A percentile compares a stretch with the other conserved stretches of the same genome.
Evolutionary conservation across 2,797 vertebrate species (phyloP).

Genomic region (Chloroceryle inda): DNA sequence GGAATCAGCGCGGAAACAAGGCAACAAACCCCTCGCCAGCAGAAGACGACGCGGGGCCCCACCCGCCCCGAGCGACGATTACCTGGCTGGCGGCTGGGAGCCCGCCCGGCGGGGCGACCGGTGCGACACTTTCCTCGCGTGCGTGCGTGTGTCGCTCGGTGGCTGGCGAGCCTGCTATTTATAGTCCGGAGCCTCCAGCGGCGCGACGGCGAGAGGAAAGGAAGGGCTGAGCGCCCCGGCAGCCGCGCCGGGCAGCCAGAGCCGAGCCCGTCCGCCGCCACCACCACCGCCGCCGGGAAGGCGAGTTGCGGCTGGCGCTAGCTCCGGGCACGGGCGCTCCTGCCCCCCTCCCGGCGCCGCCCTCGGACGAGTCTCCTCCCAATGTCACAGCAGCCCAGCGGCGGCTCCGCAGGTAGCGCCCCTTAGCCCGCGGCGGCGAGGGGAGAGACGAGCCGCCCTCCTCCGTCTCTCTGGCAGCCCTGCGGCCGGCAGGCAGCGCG

Average conservation of each 20-base stretch:
- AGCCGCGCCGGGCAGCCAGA: neutral
- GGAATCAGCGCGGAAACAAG: neutral
- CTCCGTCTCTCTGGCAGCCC: neutral
- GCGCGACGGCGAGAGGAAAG: neutral
- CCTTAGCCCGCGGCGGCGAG: neutral
- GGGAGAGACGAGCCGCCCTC: neutral
- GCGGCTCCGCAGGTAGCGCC: neutral
- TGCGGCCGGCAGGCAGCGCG: neutral
- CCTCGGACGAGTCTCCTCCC: neutral
- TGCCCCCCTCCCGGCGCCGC: neutral
- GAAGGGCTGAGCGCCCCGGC: neutral
- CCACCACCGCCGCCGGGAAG: neutral
- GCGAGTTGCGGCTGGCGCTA: neutral
- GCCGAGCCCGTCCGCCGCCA: neutral
- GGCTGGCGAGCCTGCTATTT: conserved; percentile 74
- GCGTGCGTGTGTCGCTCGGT: neutral
- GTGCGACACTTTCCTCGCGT: neutral
- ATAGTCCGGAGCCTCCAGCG: conserved; percentile 69
- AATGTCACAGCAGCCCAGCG: conserved; percentile 14
- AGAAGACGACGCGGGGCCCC: neutral
- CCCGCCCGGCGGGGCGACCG: neutral
- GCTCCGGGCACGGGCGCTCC: neutral
- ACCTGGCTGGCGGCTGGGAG: neutral
- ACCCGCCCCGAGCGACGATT: neutral
- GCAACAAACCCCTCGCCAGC: neutral